These are phyloP conservation scores for Origma solitaria DNA, from an alignment of 2,113 vertebrate species.

Conservation along the genomic window DNA sequence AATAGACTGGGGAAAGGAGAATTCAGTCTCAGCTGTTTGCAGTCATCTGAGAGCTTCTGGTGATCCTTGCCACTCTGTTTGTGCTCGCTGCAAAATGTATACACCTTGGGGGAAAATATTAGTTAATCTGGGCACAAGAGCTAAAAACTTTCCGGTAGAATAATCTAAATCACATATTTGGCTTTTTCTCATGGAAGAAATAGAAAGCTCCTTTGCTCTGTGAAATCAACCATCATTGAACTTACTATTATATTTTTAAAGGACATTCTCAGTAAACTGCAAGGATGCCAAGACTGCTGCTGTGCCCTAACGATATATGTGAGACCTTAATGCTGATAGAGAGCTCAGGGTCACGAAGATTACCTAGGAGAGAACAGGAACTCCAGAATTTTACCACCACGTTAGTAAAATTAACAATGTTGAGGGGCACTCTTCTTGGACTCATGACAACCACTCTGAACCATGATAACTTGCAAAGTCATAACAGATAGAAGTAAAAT, in stretches of 20 bases:
- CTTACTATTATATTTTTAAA: background rate
- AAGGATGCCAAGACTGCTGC: background rate
- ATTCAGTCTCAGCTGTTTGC: conserved; percentile 2
- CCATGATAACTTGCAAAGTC: background rate
- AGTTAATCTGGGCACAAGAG: background rate
- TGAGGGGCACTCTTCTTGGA: background rate
- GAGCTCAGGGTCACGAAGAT: background rate
- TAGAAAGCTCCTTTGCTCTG: background rate
- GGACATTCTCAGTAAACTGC: background rate
- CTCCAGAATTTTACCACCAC: background rate
- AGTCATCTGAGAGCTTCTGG: background rate
- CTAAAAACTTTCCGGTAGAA: conserved; percentile 2
- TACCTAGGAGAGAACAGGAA: background rate
- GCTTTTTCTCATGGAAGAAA: conserved; percentile 1
- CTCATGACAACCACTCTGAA: background rate
- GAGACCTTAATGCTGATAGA: background rate
- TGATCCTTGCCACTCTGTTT: background rate
- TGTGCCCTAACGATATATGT: background rate
- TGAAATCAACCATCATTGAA: background rate
- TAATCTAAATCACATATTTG: conserved; percentile 7
- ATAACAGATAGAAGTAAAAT: background rate
- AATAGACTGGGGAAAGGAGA: background rate
- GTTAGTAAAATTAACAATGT: background rate
- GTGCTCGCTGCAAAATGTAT: background rate
- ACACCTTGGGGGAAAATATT: conserved; percentile 12